Conservation (phyloP, 2,888 invertebrate genomes). For the Brassicogethes aeneus region DNA sequence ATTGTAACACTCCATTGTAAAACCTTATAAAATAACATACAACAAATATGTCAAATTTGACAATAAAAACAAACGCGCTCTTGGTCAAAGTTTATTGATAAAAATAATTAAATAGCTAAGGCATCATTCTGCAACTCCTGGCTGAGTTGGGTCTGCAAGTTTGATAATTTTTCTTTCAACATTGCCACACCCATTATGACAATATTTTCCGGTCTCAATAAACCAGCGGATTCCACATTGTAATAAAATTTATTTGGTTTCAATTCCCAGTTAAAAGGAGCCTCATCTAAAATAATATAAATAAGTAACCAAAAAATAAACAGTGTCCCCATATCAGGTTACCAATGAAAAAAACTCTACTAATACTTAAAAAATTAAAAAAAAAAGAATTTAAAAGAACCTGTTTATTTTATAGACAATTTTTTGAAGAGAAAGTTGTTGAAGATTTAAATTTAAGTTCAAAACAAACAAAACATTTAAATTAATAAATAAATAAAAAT, state of each 20-base stretch:
- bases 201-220: slow-evolving; percentile 92
- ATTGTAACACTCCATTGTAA: too few species aligned
- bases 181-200: slow-evolving; percentile 90
- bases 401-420: too few species aligned
- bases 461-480: too few species aligned
- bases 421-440: too few species aligned
- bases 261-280: slow-evolving; percentile 86
- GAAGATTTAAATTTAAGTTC: too few species aligned
- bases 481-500: too few species aligned
- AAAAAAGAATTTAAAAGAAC: slow-evolving; percentile 4
- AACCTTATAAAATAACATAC: too few species aligned
- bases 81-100: too few species aligned
- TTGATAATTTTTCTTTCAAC: slow-evolving; percentile 90
- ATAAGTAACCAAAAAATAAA: not conserved
- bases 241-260: slow-evolving; percentile 96
- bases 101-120: slow-evolving; percentile 51
- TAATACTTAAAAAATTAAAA: slow-evolving; percentile 4
- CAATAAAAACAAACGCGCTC: too few species aligned
- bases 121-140: slow-evolving; percentile 83
- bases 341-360: too few species aligned
- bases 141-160: slow-evolving; percentile 86
- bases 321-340: too few species aligned
- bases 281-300: slow-evolving; percentile 57
- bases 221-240: slow-evolving; percentile 93
- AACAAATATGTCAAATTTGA: too few species aligned